Base-by-base conservation (phyloP, 2,888 invertebrate genomes). In the Noctua comes region DNA sequence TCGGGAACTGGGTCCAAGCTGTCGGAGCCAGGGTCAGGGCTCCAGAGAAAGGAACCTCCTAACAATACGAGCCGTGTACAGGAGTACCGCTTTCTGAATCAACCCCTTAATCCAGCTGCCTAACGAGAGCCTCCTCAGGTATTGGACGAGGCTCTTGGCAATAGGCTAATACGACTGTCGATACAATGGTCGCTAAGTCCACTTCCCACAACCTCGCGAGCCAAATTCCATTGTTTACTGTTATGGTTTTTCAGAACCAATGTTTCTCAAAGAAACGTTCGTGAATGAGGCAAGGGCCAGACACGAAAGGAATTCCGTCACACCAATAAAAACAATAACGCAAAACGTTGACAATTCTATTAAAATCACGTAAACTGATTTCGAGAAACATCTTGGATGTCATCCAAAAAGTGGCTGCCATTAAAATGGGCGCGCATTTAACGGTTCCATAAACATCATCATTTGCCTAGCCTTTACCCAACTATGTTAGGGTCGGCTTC, bases 401-500 rank as follows among this genome's bases (percentile, higher is more conserved):
- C 75, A 65, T 88, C 90, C 90, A 91, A 91, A 90, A 88, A 86
- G 83, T 88, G 87, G 84, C 87, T 85, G 79, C 86, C 86, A 91
- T 90, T 91, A 90, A 91, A 93, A 91, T 90, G 88, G 90, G 88
- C 85, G 88, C 68, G 87, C 91, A 93, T 93, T 95, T 93, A 93
- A 91, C 89, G 90, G 90, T 90, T 88, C 93, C 94, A 92, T 94
- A 95, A 94, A 92, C 89, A 92, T 27, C 64, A 64, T 21, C 10
- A 21, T 31, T 18, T 62, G 27, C 31, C 18, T 64, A 64, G 62
- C 21, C 0, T 64, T 31, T 36, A 11, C 4, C 62, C 7, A 31
- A 21, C 21, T 4, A 21, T 62, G 8, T 62, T 62, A 10, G 21
- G 1, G 18, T 8, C 31, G 31, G 18, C 31, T 8, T 62, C 2